phyloP scores from a whole-genome alignment of 30 jellyfish, hydroid and myxozoan genomes.

The Aurelia sp. region DNA sequence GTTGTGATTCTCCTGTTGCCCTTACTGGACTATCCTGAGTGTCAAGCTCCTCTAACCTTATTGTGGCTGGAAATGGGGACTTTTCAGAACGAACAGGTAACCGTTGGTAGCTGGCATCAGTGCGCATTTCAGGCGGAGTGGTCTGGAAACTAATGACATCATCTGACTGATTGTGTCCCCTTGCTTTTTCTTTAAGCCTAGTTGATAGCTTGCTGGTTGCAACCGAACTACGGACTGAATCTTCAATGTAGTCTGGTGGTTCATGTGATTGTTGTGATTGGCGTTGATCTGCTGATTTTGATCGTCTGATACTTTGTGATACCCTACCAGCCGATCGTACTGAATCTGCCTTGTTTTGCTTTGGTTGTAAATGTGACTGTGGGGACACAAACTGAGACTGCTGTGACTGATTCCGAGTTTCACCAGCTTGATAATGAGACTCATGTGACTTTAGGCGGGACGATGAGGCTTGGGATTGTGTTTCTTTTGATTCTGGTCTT shows the following conservation, averaged over 20 bases:
- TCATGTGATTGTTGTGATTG: not conserved
- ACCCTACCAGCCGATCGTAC: not conserved
- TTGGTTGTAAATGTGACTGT: not conserved
- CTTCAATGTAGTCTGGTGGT: not conserved
- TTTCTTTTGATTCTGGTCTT: too few species aligned
- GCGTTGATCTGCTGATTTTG: not conserved
- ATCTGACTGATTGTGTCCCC: slow-evolving; percentile 22
- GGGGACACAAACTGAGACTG: too few species aligned
- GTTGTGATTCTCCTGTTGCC: not conserved
- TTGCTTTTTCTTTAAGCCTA: slow-evolving; percentile 14
- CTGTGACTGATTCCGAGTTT: not conserved
- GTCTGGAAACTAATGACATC: slow-evolving; percentile 67
- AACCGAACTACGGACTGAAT: not conserved
- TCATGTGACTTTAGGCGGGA: not conserved
- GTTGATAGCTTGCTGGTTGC: not conserved
- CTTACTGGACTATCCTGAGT: slow-evolving; percentile 5
- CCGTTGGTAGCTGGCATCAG: slow-evolving; percentile 49
- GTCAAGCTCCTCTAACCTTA: not conserved
- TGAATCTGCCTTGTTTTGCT: not conserved
- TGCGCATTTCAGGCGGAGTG: slow-evolving; percentile 51
- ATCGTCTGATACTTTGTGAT: not conserved
- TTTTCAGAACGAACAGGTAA: slow-evolving; percentile 29
- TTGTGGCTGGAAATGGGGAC: slow-evolving; percentile 7
- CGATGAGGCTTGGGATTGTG: too few species aligned
- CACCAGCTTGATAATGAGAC: not conserved